Evolutionary conservation across 2,113 vertebrate species (phyloP), one percentile per base, ranked within the genome.

Genomic region (Vulpes lagopus): DNA sequence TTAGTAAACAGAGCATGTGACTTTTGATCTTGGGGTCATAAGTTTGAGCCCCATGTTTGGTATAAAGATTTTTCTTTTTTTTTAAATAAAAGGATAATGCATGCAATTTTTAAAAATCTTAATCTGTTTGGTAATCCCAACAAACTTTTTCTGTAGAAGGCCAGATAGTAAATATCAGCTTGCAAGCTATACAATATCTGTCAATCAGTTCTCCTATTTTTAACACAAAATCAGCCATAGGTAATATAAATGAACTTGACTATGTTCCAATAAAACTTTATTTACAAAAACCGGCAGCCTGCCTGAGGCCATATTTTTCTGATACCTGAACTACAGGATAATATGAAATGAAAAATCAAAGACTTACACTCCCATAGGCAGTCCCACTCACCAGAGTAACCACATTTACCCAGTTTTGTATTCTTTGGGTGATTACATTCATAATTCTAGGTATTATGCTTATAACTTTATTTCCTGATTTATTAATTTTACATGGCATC

Each of bases 361-460:
- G 59, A 3, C 59, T 81, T 88, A 16, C 11, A 19, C 1, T 32
- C 83, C 25, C 25, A 55, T 64, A 95, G 22, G 89, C 53, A 27
- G 35, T n/a, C 5, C 30, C 2, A 2, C 19, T 78, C 12, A 38
- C 92, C 53, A 32, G 71, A 65, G 5, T 78, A 88, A 73, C 22
- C 17, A 92, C 4, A 30, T 22, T 51, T 14, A 59, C 20, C 35
- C 20, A 2, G 62, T 90, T 94, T 89, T 81, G 1, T 27, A 35
- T 30, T 90, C 17, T 71, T 49, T 11, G 27, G 12, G 53, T 82
- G 57, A 7, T 32, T 64, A 32, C 11, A 67, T 16, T 3, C 71
- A 59, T 79, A 53, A 92, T 89, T 97, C 55, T 80, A 67, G 49
- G 64, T 59, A 78, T 86, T 43, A 82, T 59, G 80, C 27, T 89